These are phyloP conservation scores for Chrysotoxum bicinctum DNA, from an alignment of 2,888 invertebrate genomes.

Conservation along the genomic window DNA sequence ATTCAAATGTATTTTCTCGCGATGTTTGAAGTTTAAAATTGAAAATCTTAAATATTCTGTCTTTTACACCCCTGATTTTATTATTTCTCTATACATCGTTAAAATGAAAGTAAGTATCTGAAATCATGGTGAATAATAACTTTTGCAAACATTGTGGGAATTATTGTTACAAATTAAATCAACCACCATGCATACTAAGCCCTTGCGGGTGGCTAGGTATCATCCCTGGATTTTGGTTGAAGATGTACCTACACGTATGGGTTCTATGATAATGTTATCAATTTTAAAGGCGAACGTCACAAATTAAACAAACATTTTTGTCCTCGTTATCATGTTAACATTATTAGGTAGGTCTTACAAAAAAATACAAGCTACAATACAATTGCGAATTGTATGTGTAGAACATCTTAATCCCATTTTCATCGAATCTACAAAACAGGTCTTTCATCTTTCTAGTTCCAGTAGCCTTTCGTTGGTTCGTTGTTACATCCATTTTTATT, in stretches of 20 bases:
- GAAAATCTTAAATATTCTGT: not conserved
- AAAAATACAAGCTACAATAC: not conserved
- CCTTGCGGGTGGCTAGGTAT: not conserved
- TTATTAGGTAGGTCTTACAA: constrained; percentile 13
- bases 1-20: not conserved
- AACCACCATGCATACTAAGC: not conserved
- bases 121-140: constrained; percentile 11
- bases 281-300: constrained; percentile 26
- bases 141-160: constrained; percentile 52
- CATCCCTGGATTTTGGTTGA: constrained; percentile 17
- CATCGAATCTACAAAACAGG: constrained; percentile 31
- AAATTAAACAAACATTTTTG: constrained; percentile 31
- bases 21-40: constrained; percentile 17
- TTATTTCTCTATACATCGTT: not conserved
- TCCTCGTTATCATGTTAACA: constrained; percentile 42
- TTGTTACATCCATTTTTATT: constrained; percentile 18
- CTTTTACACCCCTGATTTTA: constrained; percentile 8
- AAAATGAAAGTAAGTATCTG: not conserved
- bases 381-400: constrained; percentile 3
- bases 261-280: constrained; percentile 36
- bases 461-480: not conserved
- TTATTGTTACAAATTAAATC: not conserved
- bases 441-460: constrained; percentile 47
- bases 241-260: not conserved
- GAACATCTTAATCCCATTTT: constrained; percentile 60